Evolutionary conservation across 2,888 invertebrate genomes (phyloP).

Genomic region (Drosophila longiperda): DNA sequence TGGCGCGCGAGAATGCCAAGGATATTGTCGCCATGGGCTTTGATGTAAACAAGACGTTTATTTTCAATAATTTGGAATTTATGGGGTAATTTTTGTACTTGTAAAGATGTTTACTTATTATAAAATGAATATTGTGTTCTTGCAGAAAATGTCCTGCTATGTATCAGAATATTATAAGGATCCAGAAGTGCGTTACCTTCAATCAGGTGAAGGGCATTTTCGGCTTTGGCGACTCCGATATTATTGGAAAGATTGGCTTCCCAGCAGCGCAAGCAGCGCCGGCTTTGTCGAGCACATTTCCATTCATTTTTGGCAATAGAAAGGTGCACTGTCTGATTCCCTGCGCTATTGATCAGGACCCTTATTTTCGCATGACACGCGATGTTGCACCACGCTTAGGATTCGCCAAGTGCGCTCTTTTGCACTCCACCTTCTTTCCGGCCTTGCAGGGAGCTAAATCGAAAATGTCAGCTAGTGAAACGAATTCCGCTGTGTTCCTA

Average conservation of each 20-base stretch:
- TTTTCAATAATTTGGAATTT: conserved; percentile 97
- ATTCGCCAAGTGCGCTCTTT: conserved; percentile 93
- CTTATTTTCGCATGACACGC: conserved; percentile 99
- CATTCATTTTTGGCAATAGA: conserved; percentile 93
- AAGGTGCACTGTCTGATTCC: conserved; percentile 92
- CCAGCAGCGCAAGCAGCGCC: conserved; percentile 99
- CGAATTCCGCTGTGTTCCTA: conserved; percentile 96
- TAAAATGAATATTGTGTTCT: conserved; percentile 37
- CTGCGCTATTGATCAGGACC: conserved; percentile 99
- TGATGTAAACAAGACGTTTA: conserved; percentile 96
- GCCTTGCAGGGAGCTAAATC: conserved; percentile 98
- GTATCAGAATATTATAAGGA: conserved; percentile 95
- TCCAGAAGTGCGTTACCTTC: conserved; percentile 97
- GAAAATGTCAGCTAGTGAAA: conserved; percentile 99
- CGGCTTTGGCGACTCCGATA: conserved; percentile 98
- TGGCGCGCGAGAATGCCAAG: conserved; percentile 96
- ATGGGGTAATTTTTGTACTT: conserved; percentile 90
- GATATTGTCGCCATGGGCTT: conserved; percentile 99
- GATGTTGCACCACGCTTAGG: conserved; percentile 98
- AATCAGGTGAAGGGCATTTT: conserved; percentile 99
- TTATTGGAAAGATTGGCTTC: conserved; percentile 98
- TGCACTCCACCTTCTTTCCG: conserved; percentile 96
- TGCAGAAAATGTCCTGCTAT: conserved; percentile 93
- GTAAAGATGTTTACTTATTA: neutral
- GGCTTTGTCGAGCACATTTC: conserved; percentile 94